Percentiles rank a stretch among this genome's conserved stretches.
Conservation (phyloP, 2,888 invertebrate genomes). For the Salpingus planirostris region DNA sequence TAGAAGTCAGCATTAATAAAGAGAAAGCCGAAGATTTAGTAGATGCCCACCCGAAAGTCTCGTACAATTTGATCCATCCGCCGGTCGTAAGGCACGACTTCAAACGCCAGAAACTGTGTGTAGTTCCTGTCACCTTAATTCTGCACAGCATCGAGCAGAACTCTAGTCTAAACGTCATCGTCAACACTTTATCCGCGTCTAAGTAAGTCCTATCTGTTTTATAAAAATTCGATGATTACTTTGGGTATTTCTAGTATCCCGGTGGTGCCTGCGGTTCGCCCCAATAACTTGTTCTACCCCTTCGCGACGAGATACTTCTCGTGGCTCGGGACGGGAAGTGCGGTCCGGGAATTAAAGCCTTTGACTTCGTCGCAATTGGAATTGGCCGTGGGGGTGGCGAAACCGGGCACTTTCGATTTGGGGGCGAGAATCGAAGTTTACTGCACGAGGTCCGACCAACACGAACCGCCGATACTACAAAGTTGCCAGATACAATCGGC, state of each 20-base stretch:
- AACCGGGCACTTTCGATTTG: constrained; percentile 60
- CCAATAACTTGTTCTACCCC: constrained; percentile 26
- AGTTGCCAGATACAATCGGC: constrained; percentile 34
- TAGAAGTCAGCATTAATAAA: constrained; percentile 11
- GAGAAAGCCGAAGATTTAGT: constrained; percentile 4
- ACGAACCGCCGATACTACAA: constrained; percentile 30
- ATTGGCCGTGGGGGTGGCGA: constrained; percentile 49
- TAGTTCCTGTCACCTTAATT: constrained; percentile 58
- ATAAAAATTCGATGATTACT: too few species aligned
- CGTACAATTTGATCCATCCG: constrained; percentile 52
- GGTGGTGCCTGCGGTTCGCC: too few species aligned
- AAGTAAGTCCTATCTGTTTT: too few species aligned
- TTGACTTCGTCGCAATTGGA: constrained; percentile 30
- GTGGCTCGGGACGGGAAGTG: constrained; percentile 36
- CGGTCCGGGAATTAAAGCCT: constrained; percentile 29
- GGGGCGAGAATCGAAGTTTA: constrained; percentile 53
- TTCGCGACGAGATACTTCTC: constrained; percentile 35
- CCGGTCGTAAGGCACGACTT: constrained; percentile 56
- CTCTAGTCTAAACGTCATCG: constrained; percentile 47
- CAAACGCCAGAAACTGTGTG: constrained; percentile 49
- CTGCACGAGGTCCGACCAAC: constrained; percentile 29
- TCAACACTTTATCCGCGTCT: constrained; percentile 26
- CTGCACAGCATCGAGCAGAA: constrained; percentile 58
- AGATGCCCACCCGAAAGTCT: constrained; percentile 38
- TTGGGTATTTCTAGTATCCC: too few species aligned